A percentile compares a stretch with the other conserved stretches of the same genome.
phyloP scores from a whole-genome alignment of 2,888 invertebrate genomes.

The Drosophila anceps region DNA sequence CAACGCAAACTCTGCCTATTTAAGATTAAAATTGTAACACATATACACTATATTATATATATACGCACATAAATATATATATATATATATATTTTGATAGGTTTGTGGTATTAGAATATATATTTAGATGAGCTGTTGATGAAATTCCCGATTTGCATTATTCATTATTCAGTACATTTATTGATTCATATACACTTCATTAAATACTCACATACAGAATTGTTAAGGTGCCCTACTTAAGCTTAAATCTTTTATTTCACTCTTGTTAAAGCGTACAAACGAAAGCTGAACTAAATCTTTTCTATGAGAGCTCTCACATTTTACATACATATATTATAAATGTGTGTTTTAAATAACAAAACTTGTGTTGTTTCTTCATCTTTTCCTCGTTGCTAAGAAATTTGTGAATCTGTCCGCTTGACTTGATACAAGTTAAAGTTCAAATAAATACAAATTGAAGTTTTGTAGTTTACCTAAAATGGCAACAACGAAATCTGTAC shows the following conservation, averaged over 20 bases:
- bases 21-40: slow-evolving; percentile 17
- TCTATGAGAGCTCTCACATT: slow-evolving; percentile 33
- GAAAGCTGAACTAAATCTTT: slow-evolving; percentile 21
- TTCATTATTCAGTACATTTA: slow-evolving; percentile 54
- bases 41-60: slow-evolving; percentile 14
- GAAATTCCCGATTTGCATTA: slow-evolving; percentile 34
- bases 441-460: slow-evolving; percentile 41
- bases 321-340: slow-evolving; percentile 20
- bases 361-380: slow-evolving; percentile 21
- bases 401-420: slow-evolving; percentile 27
- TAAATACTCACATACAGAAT: slow-evolving; percentile 55
- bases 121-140: slow-evolving; percentile 27
- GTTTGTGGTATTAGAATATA: slow-evolving; percentile 52
- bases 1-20: slow-evolving; percentile 39
- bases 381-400: slow-evolving; percentile 13
- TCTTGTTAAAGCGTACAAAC: slow-evolving; percentile 4
- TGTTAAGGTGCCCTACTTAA: slow-evolving; percentile 55
- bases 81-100: slow-evolving; percentile 53
- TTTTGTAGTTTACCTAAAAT: slow-evolving; percentile 44
- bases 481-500: slow-evolving; percentile 51
- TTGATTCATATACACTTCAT: slow-evolving; percentile 58
- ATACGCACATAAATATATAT: slow-evolving; percentile 33
- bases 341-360: slow-evolving; percentile 25
- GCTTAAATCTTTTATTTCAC: slow-evolving; percentile 6
- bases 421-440: slow-evolving; percentile 70